Evolutionary conservation across 2,113 vertebrate species (phyloP).

Genomic region (Vulpes lagopus): DNA sequence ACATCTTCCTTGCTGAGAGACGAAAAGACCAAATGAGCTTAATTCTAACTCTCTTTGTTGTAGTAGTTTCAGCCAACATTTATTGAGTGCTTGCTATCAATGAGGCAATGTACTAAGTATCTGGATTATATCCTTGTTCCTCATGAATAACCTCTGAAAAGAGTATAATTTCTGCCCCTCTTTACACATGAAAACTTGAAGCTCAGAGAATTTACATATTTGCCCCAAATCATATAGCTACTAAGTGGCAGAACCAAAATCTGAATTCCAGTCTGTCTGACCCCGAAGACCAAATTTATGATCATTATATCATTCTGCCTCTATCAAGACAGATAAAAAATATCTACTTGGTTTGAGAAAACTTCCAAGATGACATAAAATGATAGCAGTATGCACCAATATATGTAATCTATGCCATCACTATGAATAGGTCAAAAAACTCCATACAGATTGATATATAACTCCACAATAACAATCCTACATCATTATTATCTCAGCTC

Average conservation of each 20-base stretch:
- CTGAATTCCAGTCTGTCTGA: slow-evolving; percentile 36
- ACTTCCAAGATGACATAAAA: neutral
- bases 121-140: neutral
- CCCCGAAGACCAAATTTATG: neutral
- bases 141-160: slow-evolving; percentile 31
- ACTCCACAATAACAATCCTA: neutral
- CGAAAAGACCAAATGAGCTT: neutral
- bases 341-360: neutral
- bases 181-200: neutral
- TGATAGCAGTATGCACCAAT: neutral
- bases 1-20: neutral
- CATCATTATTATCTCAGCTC: neutral
- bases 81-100: neutral
- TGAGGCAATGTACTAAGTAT: neutral
- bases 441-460: neutral
- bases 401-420: neutral
- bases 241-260: neutral
- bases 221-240: neutral
- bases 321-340: neutral
- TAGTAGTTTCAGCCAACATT: neutral
- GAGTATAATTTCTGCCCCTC: neutral
- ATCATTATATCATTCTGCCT: neutral
- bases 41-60: neutral
- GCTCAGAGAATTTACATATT: neutral
- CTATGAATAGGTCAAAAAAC: neutral